Conservation (phyloP, 2,888 invertebrate species). For the Cylindroiulus punctatus region DNA sequence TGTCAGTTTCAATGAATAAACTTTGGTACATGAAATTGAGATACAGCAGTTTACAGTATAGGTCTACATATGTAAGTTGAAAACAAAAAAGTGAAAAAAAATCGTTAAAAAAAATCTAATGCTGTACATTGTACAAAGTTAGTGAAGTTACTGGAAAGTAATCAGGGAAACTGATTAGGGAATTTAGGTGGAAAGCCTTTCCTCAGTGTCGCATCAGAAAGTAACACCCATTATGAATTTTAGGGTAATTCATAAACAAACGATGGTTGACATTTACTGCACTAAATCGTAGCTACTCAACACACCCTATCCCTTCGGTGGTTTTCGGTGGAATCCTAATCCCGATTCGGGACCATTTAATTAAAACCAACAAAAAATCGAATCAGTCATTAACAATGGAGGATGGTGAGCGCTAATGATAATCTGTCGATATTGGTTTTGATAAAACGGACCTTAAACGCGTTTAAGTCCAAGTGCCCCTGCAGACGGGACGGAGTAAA, state of each 20-base stretch:
- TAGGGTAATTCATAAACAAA: too few relatives aligned
- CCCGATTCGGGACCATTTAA: not conserved
- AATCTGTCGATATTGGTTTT: slow-evolving; percentile 24
- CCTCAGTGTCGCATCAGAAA: too few relatives aligned
- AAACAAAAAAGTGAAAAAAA: too few relatives aligned
- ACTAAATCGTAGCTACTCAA: not conserved
- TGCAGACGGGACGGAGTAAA: not conserved
- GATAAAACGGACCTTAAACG: not conserved
- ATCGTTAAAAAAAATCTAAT: too few relatives aligned
- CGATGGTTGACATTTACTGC: not conserved
- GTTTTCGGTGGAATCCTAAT: not conserved
- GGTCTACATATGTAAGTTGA: too few relatives aligned
- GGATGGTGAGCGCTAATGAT: not conserved
- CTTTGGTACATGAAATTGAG: too few relatives aligned
- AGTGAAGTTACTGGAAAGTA: too few relatives aligned
- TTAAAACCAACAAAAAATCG: slow-evolving; percentile 30
- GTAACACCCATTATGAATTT: too few relatives aligned
- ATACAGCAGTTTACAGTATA: too few relatives aligned
- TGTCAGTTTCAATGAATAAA: not conserved
- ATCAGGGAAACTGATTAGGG: too few relatives aligned
- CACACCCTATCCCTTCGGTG: not conserved
- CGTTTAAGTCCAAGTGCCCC: not conserved
- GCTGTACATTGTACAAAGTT: too few relatives aligned
- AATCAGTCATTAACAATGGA: not conserved
- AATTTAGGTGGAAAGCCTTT: too few relatives aligned